Evolutionary conservation across 23 tunicate species (phyloP).

Genomic region (Styela clava): DNA sequence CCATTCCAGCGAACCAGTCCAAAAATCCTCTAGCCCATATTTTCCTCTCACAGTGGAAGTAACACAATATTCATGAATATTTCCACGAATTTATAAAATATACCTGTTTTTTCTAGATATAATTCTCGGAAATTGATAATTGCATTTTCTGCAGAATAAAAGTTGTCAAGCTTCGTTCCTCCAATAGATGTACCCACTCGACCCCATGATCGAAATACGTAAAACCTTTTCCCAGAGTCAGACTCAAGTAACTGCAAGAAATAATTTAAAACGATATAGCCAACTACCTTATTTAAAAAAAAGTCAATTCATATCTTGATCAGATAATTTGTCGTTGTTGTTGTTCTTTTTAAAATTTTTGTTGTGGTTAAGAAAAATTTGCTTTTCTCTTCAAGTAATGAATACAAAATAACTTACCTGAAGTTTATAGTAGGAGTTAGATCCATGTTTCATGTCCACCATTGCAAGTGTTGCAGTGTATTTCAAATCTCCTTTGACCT

Average conservation of each 20-base stretch:
- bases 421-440: slow-evolving; percentile 91
- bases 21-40: no score
- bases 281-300: no score
- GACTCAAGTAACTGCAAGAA: slow-evolving; percentile 31
- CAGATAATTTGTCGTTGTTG: no score
- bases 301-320: no score
- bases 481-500: slow-evolving; percentile 28
- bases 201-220: slow-evolving; percentile 96
- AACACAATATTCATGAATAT: no score
- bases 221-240: slow-evolving; percentile 25
- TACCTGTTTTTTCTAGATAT: slow-evolving; percentile 87
- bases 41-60: no score
- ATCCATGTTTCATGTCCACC: slow-evolving; percentile 83
- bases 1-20: no score
- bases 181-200: slow-evolving; percentile 93
- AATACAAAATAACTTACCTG: no score
- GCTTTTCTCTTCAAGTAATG: no score
- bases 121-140: slow-evolving; percentile 36
- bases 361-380: no score
- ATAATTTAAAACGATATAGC: not conserved
- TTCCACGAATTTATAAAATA: not conserved
- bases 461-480: slow-evolving; percentile 89
- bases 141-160: slow-evolving; percentile 35
- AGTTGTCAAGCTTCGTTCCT: slow-evolving; percentile 77
- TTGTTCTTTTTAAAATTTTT: no score